Percentiles rank a stretch among this genome's conserved stretches.
These are phyloP conservation scores for Thymelicus sylvestris DNA, from an alignment of 2,888 invertebrate species.

Conservation along the genomic window DNA sequence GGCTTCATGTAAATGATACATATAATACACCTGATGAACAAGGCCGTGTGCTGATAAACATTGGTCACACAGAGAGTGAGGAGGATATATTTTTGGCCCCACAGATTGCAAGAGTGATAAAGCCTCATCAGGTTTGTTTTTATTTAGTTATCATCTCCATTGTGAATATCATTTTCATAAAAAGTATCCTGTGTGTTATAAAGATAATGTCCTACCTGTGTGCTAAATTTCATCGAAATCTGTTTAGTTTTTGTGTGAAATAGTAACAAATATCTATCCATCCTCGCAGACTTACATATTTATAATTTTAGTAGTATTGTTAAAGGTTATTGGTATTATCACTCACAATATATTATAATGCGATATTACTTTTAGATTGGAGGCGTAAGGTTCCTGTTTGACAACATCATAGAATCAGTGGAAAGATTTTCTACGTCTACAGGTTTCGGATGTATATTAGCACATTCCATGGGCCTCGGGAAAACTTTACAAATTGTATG, in stretches of 20 bases:
- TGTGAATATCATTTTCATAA: too few species aligned
- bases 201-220: too few species aligned
- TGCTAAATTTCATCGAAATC: too few species aligned
- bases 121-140: conserved; percentile 94
- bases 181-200: too few species aligned
- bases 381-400: conserved; percentile 97
- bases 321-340: neutral
- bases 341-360: neutral
- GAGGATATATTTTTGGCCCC: conserved; percentile 96
- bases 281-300: too few species aligned
- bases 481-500: conserved; percentile 98
- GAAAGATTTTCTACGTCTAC: conserved; percentile 93
- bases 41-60: conserved; percentile 96
- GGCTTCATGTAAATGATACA: conserved; percentile 95
- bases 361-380: conserved; percentile 87
- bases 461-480: conserved; percentile 99
- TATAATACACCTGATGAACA: conserved; percentile 96
- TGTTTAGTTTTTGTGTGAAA: too few species aligned
- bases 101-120: conserved; percentile 95
- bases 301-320: too few species aligned
- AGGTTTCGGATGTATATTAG: conserved; percentile 98
- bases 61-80: conserved; percentile 96
- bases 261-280: too few species aligned
- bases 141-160: neutral
- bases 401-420: conserved; percentile 98